Evolutionary conservation across 2,888 invertebrate species (phyloP), one percentile per base, ranked within the genome.

Genomic region (Iphiclides podalirius): DNA sequence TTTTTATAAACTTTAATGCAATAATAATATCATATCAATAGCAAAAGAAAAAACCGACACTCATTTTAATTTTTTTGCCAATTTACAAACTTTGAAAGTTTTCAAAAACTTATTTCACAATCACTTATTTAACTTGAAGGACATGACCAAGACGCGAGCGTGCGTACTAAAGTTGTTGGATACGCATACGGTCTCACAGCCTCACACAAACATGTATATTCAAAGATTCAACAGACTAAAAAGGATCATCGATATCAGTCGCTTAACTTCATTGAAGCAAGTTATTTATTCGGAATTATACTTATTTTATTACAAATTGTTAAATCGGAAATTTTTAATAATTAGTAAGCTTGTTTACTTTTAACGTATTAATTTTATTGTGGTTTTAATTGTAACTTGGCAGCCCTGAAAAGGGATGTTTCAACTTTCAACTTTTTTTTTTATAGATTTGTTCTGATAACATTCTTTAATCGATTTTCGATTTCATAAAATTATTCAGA

Each of bases 61-160:
- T 35, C 16, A 34, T 36, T 35, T 36, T 8, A 40, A 17, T 20
- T 12, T 45, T 44, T 36, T 11, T 17, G 13, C 11, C 1, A 20
- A n/a, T 31, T 15, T 15, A 43, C 43, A 53, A 69, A 79, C 70
- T 81, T 81, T 61, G 59, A 77, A 79, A 78, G 72, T 81, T 80
- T 71, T 57, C 52, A 53, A 69, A 70, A 79, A 71, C 79, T 75
- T 69, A 68, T 79, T 82, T 69, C 74, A 75, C 79, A 76, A 76
- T 67, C 66, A 60, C 61, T 62, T 47, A 49, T 58, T 52, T 45
- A 47, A 52, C 55, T 65, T 64, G 70, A 73, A 79, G 72, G 75
- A 79, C 75, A 74, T 76, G 61, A 67, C 61, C 60, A 50, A 59
- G 61, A 54, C 62, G 61, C 64, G 63, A 61, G 60, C 65, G 56